Conservation (phyloP, 2,797 vertebrate species). For the Strix occidentalis region DNA sequence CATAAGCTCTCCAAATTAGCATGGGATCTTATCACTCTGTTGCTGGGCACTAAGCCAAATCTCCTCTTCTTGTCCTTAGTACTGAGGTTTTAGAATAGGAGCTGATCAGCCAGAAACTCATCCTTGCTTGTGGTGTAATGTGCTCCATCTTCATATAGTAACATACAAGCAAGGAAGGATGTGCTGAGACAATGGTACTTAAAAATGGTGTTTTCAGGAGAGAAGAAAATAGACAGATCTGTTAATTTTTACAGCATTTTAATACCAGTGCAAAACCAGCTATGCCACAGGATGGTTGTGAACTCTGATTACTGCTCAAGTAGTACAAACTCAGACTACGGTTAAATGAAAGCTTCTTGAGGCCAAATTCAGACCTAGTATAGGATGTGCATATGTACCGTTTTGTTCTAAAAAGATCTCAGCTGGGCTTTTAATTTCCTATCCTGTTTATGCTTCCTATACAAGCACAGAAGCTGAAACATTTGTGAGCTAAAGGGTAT, state of each 20-base stretch:
- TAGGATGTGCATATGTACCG: not conserved
- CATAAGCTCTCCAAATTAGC: slow-evolving; percentile 21
- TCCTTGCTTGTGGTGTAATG: not conserved
- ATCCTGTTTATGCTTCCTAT: not conserved
- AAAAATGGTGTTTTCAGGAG: not conserved
- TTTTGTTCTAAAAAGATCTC: not conserved
- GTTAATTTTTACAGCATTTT: not conserved
- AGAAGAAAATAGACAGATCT: not conserved
- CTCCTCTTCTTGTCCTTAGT: not conserved
- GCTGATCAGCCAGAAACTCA: not conserved
- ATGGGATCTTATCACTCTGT: not conserved
- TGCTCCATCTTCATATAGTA: not conserved
- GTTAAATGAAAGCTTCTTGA: not conserved
- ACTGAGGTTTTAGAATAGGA: not conserved
- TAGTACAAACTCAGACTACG: not conserved
- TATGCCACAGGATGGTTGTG: not conserved
- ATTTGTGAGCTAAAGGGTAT: not conserved
- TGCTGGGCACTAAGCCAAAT: slow-evolving; percentile 14
- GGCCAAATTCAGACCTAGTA: not conserved
- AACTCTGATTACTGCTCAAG: not conserved
- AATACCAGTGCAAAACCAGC: not conserved
- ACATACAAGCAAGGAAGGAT: not conserved
- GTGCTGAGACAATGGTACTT: not conserved
- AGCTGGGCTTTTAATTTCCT: not conserved
- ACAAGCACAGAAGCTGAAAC: not conserved